Conservation (phyloP, 2,797 vertebrate genomes). For the Miichthys miiuy region DNA sequence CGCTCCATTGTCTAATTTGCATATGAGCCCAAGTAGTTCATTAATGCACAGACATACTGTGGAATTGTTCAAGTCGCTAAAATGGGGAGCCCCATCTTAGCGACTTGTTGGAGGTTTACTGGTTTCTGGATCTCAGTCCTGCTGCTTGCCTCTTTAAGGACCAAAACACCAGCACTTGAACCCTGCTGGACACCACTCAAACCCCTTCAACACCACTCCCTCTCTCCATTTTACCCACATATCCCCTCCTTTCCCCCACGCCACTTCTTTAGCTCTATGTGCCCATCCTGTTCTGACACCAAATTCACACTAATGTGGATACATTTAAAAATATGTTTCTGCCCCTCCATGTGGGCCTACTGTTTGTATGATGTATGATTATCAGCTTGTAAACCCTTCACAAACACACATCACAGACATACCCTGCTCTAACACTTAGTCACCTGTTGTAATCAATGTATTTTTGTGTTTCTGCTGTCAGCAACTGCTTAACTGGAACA, state of each 20-base stretch:
- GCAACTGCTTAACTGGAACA: background rate
- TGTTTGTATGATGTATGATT: background rate
- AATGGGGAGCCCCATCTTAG: constrained; percentile 50
- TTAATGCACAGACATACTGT: constrained; percentile 77
- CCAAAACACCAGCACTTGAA: constrained; percentile 74
- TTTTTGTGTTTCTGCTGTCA: background rate
- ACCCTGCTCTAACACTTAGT: background rate
- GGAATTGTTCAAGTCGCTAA: constrained; percentile 66
- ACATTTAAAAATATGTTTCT: constrained; percentile 9
- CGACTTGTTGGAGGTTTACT: constrained; percentile 44
- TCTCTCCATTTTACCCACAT: constrained; percentile 32
- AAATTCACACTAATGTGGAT: background rate
- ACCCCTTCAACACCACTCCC: constrained; percentile 47
- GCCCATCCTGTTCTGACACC: constrained; percentile 13
- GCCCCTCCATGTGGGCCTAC: background rate
- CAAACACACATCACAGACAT: background rate
- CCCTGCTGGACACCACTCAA: constrained; percentile 72
- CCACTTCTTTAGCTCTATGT: constrained; percentile 31
- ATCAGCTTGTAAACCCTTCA: background rate
- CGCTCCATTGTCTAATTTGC: constrained; percentile 70
- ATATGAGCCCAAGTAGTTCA: constrained; percentile 73
- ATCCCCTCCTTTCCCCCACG: constrained; percentile 5
- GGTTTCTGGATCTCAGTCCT: constrained; percentile 61
- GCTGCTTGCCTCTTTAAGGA: constrained; percentile 58
- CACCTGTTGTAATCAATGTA: background rate